These are phyloP conservation scores for Eleginops maclovinus DNA, from an alignment of 2,113 vertebrate species.

Conservation along the genomic window DNA sequence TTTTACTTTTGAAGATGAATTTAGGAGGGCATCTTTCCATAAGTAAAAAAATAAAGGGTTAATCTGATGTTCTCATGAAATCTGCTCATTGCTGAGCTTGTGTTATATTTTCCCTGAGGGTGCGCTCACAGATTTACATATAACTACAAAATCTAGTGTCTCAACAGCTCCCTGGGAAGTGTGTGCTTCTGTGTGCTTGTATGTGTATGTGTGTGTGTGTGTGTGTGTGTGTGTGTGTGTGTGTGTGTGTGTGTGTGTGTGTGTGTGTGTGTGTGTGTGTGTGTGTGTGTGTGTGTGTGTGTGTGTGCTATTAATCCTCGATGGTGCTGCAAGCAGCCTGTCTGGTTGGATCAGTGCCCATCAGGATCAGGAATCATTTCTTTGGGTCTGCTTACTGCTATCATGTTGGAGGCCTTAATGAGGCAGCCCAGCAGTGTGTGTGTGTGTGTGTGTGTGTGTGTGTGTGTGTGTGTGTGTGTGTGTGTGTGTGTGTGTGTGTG, in stretches of 20 bases:
- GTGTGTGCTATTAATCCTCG: slow-evolving; percentile 56
- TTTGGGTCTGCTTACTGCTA: slow-evolving; percentile 56
- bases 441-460: slow-evolving; percentile 29
- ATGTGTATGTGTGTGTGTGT: slow-evolving; percentile 28
- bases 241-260: slow-evolving; percentile 33
- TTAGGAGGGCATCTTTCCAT: too few relatives aligned
- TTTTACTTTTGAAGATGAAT: neutral
- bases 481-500: slow-evolving; percentile 17
- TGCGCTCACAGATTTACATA: slow-evolving; percentile 35
- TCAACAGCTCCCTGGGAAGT: slow-evolving; percentile 39
- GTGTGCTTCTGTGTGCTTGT: slow-evolving; percentile 4
- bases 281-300: slow-evolving; percentile 24
- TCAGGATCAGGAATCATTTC: slow-evolving; percentile 76
- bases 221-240: neutral
- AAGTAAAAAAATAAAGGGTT: too few relatives aligned
- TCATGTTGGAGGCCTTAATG: slow-evolving; percentile 62
- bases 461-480: slow-evolving; percentile 47
- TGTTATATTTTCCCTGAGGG: slow-evolving; percentile 51
- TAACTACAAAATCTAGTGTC: slow-evolving; percentile 52
- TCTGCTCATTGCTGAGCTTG: slow-evolving; percentile 56
- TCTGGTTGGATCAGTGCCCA: slow-evolving; percentile 74
- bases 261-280: too few relatives aligned
- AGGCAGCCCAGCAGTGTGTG: slow-evolving; percentile 51
- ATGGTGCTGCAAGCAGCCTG: slow-evolving; percentile 69
- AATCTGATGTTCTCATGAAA: slow-evolving; percentile 39